Evolutionary conservation across 2,888 invertebrate genomes (phyloP).

Genomic region (Quadriops clusia): DNA sequence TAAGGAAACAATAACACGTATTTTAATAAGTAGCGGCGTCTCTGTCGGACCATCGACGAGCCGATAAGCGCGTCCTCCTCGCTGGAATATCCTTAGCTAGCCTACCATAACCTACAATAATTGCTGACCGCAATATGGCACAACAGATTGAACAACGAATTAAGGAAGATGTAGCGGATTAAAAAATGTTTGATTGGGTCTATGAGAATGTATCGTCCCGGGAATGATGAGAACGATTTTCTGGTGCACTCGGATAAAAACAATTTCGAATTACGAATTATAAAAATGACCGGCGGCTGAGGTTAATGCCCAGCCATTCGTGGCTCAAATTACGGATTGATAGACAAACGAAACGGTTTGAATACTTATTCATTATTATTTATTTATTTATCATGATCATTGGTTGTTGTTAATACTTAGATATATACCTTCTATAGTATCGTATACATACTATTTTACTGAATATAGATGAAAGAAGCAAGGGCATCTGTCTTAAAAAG

Average conservation of each 20-base stretch:
- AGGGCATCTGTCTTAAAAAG: no score
- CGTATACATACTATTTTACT: no score
- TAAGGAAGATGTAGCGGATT: slow-evolving; percentile 13
- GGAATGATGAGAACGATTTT: no score
- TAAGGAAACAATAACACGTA: slow-evolving; percentile 36
- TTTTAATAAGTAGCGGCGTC: slow-evolving; percentile 34
- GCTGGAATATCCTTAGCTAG: slow-evolving; percentile 9
- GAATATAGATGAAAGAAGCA: no score
- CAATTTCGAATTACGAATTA: slow-evolving; percentile 1
- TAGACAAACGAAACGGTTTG: no score
- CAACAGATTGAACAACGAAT: slow-evolving; percentile 16
- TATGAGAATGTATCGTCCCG: background rate
- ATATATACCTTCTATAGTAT: no score
- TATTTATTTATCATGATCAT: no score
- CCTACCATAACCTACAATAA: slow-evolving; percentile 24
- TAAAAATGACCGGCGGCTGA: no score
- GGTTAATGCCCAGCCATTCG: no score
- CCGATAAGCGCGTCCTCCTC: background rate
- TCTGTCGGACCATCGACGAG: slow-evolving; percentile 16
- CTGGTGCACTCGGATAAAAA: background rate
- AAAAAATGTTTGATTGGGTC: slow-evolving; percentile 2
- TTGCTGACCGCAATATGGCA: slow-evolving; percentile 23
- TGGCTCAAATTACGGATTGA: no score
- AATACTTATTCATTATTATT: no score
- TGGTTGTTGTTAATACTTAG: no score